Conservation (phyloP, 2,888 invertebrate genomes). For the Eilema griseolum region DNA sequence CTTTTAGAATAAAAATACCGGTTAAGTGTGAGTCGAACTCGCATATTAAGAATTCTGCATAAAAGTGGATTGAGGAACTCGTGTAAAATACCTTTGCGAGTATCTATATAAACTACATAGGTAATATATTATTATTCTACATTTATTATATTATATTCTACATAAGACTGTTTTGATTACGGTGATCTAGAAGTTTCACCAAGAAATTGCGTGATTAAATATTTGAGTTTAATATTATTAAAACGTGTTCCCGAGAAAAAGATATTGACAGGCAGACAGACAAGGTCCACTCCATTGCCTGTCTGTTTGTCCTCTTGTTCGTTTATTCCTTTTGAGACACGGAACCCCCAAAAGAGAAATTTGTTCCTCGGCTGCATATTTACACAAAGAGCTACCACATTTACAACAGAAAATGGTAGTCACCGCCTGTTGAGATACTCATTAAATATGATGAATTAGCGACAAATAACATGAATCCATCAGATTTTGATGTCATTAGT, state of each 20-base stretch:
- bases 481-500: constrained; percentile 26
- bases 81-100: too few relatives aligned
- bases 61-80: too few relatives aligned
- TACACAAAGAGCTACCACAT: constrained; percentile 28
- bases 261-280: background rate
- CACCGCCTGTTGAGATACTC: constrained; percentile 44
- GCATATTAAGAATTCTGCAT: too few relatives aligned
- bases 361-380: constrained; percentile 26
- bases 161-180: too few relatives aligned
- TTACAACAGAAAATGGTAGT: constrained; percentile 28
- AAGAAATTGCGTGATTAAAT: background rate
- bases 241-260: background rate
- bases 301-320: background rate
- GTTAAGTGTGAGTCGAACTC: too few relatives aligned
- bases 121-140: too few relatives aligned
- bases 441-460: constrained; percentile 49
- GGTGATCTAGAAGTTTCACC: too few relatives aligned
- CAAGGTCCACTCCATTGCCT: too few relatives aligned
- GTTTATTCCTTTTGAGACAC: background rate
- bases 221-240: background rate
- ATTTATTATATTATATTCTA: too few relatives aligned
- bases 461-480: constrained; percentile 36
- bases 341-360: background rate
- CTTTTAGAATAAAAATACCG: too few relatives aligned
- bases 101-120: too few relatives aligned